These are phyloP conservation scores for Sinonovacula constricta DNA, from an alignment of 1,140 invertebrate genomes.

Conservation along the genomic window DNA sequence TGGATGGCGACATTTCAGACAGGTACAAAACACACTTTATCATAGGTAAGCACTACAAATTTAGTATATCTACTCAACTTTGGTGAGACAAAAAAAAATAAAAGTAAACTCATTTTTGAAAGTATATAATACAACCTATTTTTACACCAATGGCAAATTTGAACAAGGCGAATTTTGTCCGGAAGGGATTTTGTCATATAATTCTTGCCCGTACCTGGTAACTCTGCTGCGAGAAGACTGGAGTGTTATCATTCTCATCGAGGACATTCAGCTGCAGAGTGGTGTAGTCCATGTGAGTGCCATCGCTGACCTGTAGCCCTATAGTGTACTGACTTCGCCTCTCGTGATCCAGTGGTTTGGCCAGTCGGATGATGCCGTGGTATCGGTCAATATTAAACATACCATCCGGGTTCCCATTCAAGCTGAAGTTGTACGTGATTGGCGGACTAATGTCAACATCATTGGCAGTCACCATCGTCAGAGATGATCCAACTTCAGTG, in stretches of 20 bases:
- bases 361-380: conserved; percentile 40
- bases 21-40: too few relatives aligned
- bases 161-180: too few relatives aligned
- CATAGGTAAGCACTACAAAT: too few relatives aligned
- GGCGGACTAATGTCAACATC: conserved; percentile 96
- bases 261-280: conserved; percentile 89
- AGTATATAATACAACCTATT: too few relatives aligned
- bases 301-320: conserved; percentile 80
- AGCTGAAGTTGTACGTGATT: conserved; percentile 80
- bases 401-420: conserved; percentile 86
- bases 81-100: too few relatives aligned
- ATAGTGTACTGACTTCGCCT: conserved; percentile 46
- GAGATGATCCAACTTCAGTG: conserved; percentile 89
- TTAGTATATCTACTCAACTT: too few relatives aligned
- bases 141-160: too few relatives aligned
- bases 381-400: too few relatives aligned
- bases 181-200: too few relatives aligned
- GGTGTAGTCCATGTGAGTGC: conserved; percentile 88
- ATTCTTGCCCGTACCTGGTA: conserved; percentile 86
- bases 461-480: conserved; percentile 96
- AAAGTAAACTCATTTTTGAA: too few relatives aligned
- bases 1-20: too few relatives aligned
- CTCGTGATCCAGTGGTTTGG: conserved; percentile 56
- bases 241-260: conserved; percentile 95
- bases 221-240: conserved; percentile 86